Conservation (phyloP, 2,113 vertebrate species). For the Colius striatus region DNA sequence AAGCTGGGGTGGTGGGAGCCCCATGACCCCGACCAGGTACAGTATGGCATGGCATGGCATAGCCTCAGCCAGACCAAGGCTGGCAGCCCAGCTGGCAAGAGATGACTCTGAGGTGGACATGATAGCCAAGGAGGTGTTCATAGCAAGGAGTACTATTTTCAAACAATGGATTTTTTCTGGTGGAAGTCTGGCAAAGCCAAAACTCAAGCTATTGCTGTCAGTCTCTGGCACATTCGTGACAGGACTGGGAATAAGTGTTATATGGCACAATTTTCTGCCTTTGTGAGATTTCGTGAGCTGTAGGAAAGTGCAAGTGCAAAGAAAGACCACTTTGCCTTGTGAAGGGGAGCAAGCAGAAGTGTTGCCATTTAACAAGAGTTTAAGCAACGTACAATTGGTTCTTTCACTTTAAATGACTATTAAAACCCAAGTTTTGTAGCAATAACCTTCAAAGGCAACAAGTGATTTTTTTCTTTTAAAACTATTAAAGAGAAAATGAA, state of each 20-base stretch:
- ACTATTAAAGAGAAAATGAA: neutral
- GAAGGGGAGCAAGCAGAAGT: neutral
- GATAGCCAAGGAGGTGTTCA: neutral
- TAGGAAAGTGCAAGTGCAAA: neutral
- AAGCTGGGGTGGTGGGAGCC: neutral
- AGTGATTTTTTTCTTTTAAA: neutral
- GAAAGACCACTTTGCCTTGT: neutral
- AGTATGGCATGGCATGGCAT: neutral
- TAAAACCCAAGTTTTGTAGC: neutral
- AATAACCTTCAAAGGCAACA: neutral
- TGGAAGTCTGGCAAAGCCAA: neutral
- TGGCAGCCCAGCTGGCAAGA: neutral
- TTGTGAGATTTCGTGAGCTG: neutral
- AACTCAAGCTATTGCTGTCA: neutral
- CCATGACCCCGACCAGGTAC: fast-evolving
- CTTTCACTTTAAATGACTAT: neutral
- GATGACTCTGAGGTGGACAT: fast-evolving
- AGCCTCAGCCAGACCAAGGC: neutral
- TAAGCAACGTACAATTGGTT: neutral
- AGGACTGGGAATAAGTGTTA: fast-evolving
- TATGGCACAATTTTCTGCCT: too few relatives aligned
- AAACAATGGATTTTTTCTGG: neutral
- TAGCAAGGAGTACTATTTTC: neutral
- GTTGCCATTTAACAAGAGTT: neutral
- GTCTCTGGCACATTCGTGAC: neutral